Percentiles rank a stretch among this genome's conserved stretches.
These are phyloP conservation scores for Apodemus speciosus DNA, from an alignment of 2,113 vertebrate genomes.

Conservation along the genomic window DNA sequence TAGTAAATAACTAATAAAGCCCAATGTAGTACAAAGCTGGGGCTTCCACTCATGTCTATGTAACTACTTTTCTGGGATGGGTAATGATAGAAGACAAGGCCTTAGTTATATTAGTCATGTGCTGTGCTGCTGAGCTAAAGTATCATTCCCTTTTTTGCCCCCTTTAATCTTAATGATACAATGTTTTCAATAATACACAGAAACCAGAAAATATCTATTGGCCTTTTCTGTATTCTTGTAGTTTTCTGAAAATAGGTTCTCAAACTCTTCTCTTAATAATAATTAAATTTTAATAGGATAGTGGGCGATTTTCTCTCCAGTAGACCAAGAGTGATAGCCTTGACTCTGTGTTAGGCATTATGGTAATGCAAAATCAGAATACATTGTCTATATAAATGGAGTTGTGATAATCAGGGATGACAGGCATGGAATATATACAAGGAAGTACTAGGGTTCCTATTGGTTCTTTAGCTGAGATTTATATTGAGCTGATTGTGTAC, in stretches of 20 bases:
- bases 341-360: neutral
- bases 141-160: neutral
- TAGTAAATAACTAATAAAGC: constrained; percentile 29
- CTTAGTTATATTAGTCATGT: neutral
- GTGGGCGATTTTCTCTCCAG: neutral
- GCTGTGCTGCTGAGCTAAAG: neutral
- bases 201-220: neutral
- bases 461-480: neutral
- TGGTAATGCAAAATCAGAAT: neutral
- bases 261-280: neutral
- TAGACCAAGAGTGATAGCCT: neutral
- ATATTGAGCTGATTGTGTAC: neutral
- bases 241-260: neutral
- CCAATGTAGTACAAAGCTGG: neutral
- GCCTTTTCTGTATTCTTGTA: neutral
- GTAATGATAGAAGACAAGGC: neutral
- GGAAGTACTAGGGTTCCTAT: neutral
- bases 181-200: neutral
- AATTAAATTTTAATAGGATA: neutral
- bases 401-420: neutral
- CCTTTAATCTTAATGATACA: constrained; percentile 17
- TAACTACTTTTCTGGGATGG: neutral
- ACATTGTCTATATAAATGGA: neutral
- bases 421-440: neutral
- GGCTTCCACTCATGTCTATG: neutral